A percentile compares a stretch with the other conserved stretches of the same genome.
These are phyloP conservation scores for Bibio marci DNA, from an alignment of 2,888 invertebrate genomes.

Conservation along the genomic window DNA sequence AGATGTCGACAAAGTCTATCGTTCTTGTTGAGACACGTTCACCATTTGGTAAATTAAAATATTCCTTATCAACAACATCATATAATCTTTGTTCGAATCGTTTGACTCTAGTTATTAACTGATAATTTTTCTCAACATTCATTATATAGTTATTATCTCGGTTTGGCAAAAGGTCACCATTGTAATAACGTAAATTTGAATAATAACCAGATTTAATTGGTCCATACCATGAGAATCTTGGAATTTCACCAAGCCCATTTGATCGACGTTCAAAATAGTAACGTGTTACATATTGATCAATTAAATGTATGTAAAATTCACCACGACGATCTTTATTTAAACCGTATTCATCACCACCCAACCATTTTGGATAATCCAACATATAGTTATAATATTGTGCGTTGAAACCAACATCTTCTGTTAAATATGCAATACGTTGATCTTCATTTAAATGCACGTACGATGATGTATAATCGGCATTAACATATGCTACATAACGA, in stretches of 20 bases:
- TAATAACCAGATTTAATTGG: slow-evolving; percentile 41
- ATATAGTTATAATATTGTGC: slow-evolving; percentile 43
- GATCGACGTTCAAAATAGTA: slow-evolving; percentile 62
- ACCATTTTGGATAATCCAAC: slow-evolving; percentile 45
- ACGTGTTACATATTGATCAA: slow-evolving; percentile 51
- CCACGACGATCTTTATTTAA: slow-evolving; percentile 41
- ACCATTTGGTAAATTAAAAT: slow-evolving; percentile 19
- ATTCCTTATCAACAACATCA: slow-evolving; percentile 33
- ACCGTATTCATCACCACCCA: slow-evolving; percentile 35
- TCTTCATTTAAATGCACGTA: slow-evolving; percentile 34
- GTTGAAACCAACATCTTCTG: slow-evolving; percentile 53
- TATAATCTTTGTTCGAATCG: slow-evolving; percentile 28
- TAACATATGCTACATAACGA: slow-evolving; percentile 26
- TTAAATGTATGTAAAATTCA: slow-evolving; percentile 43
- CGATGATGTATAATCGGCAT: slow-evolving; percentile 40
- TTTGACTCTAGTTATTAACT: slow-evolving; percentile 12
- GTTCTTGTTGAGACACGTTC: slow-evolving; percentile 10
- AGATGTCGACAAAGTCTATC: slow-evolving; percentile 32
- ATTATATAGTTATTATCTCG: slow-evolving; percentile 40
- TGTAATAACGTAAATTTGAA: slow-evolving; percentile 42
- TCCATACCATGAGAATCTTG: slow-evolving; percentile 34
- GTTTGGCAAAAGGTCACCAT: slow-evolving; percentile 45
- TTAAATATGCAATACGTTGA: slow-evolving; percentile 45
- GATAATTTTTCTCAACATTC: slow-evolving; percentile 26
- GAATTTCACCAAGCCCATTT: slow-evolving; percentile 48